Evolutionary conservation across 2,888 invertebrate genomes (phyloP).

Genomic region (Eupithecia inturbata): DNA sequence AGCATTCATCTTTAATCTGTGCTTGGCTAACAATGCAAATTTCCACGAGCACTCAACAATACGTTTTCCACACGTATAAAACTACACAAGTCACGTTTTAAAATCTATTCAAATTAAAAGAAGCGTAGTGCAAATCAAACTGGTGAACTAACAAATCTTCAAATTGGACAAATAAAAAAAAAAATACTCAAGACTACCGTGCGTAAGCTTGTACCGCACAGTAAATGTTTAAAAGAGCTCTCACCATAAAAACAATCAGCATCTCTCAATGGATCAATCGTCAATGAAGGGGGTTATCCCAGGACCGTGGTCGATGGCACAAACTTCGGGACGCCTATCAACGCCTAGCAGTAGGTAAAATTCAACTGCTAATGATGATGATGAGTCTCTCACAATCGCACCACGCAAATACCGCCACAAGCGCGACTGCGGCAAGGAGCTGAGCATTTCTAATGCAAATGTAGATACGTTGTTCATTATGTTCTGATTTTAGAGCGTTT

Average conservation of each 20-base stretch:
- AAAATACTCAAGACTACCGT: background rate
- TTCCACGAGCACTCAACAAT: background rate
- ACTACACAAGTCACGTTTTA: background rate
- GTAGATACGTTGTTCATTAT: conserved; percentile 73
- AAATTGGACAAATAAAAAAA: background rate
- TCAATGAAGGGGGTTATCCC: background rate
- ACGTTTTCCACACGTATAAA: background rate
- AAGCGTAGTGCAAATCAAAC: background rate
- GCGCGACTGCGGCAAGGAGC: conserved; percentile 52
- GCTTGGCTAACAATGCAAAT: background rate
- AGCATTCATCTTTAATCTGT: background rate
- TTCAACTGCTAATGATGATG: background rate
- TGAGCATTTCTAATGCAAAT: conserved; percentile 71
- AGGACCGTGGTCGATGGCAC: background rate
- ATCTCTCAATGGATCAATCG: background rate
- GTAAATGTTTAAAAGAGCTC: background rate
- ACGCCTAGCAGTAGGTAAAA: background rate
- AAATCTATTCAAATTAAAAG: background rate
- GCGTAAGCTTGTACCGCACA: background rate
- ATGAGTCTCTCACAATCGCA: conserved; percentile 20
- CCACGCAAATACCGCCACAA: conserved; percentile 32
- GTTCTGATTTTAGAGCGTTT: conserved; percentile 74
- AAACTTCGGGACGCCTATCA: background rate
- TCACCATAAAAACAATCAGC: background rate
- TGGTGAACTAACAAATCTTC: background rate